Conservation (phyloP, 2,888 invertebrate species). For the Torymus aiolomorphi region DNA sequence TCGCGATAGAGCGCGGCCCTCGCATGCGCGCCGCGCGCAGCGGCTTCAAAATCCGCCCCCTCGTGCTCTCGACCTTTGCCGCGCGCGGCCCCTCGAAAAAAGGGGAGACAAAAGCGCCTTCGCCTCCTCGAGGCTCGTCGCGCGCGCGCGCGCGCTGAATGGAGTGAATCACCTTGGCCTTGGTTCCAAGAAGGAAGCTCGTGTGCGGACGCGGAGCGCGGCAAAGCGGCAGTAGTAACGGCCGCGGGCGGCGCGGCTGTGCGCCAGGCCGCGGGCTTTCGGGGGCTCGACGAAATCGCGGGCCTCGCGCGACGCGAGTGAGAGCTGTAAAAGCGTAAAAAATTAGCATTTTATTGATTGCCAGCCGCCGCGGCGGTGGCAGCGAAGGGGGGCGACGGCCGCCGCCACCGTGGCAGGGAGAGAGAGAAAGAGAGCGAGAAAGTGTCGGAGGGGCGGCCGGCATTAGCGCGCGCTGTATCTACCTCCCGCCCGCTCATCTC, state of each 20-base stretch:
- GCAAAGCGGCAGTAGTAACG: not conserved
- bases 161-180: slow-evolving; percentile 35
- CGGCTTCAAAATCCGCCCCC: not conserved
- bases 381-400: not conserved
- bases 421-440: not conserved
- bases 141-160: too few species aligned
- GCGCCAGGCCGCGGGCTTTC: not conserved
- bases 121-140: too few species aligned
- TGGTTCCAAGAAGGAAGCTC: slow-evolving; percentile 2
- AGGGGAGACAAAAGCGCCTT: not conserved
- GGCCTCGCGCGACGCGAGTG: not conserved
- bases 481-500: not conserved
- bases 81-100: not conserved
- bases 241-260: not conserved
- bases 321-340: slow-evolving; percentile 71
- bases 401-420: too few species aligned
- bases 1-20: slow-evolving; percentile 8
- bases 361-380: slow-evolving; percentile 55
- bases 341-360: slow-evolving; percentile 76
- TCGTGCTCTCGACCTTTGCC: not conserved
- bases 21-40: slow-evolving; percentile 11
- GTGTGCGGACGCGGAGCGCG: not conserved
- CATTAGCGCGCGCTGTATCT: slow-evolving; percentile 25
- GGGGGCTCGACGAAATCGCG: not conserved
- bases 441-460: slow-evolving; percentile 7